A percentile compares a stretch with the other conserved stretches of the same genome.
Evolutionary conservation across 2,888 invertebrate species (phyloP).

Genomic region (Drosophila gaucha): DNA sequence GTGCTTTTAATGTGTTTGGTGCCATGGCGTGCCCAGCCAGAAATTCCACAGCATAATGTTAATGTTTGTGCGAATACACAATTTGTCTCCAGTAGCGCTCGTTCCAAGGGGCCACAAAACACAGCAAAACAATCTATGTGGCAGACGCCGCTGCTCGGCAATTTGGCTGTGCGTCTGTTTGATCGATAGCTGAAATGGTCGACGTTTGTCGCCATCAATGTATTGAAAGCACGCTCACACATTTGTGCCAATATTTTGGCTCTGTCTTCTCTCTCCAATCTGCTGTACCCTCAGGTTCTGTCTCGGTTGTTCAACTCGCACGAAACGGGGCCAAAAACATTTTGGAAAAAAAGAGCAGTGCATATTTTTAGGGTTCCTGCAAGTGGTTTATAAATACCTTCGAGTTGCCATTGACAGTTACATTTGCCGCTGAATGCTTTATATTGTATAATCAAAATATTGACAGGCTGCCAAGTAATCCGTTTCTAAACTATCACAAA

Average conservation of each 20-base stretch:
- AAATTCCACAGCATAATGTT: constrained; percentile 80
- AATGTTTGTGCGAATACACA: constrained; percentile 52
- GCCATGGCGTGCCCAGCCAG: constrained; percentile 80
- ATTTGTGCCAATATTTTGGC: constrained; percentile 66
- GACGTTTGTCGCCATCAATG: constrained; percentile 73
- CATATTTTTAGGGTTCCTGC: constrained; percentile 54
- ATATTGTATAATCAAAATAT: constrained; percentile 52
- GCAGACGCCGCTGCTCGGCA: constrained; percentile 32
- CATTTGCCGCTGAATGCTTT: constrained; percentile 37
- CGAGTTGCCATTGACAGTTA: constrained; percentile 57
- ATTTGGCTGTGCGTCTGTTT: constrained; percentile 75
- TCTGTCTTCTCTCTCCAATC: neutral
- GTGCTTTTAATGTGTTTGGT: constrained; percentile 83
- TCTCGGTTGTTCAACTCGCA: constrained; percentile 67
- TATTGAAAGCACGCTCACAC: constrained; percentile 65
- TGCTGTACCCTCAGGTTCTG: neutral
- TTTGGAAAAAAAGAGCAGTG: constrained; percentile 13
- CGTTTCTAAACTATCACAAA: constrained; percentile 36
- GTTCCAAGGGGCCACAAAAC: neutral
- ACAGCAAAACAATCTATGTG: neutral
- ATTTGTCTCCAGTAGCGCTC: constrained; percentile 36
- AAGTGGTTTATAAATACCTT: constrained; percentile 29
- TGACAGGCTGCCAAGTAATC: constrained; percentile 23
- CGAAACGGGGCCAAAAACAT: constrained; percentile 59
- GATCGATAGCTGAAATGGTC: constrained; percentile 75